These are phyloP conservation scores for Rhagium mordax DNA, from an alignment of 2,888 invertebrate species.

Conservation along the genomic window DNA sequence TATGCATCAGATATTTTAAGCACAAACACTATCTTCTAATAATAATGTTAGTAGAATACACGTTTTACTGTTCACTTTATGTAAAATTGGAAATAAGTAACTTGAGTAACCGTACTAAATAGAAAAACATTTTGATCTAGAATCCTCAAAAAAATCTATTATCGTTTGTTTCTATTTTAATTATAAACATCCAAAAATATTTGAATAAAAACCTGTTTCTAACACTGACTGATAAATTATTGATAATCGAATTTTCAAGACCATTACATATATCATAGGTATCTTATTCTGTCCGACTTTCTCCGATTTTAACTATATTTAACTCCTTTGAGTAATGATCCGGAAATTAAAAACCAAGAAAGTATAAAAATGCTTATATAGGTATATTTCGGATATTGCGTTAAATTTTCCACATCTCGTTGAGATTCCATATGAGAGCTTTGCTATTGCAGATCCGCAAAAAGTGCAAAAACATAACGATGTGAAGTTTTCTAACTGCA, in stretches of 20 bases:
- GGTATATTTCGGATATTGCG: not conserved
- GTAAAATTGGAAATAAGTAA: too few species aligned
- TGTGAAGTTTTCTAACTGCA: not conserved
- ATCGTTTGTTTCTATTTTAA: too few species aligned
- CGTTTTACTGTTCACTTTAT: too few species aligned
- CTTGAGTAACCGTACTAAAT: too few species aligned
- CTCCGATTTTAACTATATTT: constrained; percentile 14
- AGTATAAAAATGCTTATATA: constrained; percentile 19
- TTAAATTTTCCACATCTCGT: constrained; percentile 7
- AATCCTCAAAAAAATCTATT: not conserved
- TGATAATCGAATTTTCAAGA: not conserved
- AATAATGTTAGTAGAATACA: too few species aligned
- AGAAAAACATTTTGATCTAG: too few species aligned
- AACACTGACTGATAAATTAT: constrained; percentile 13
- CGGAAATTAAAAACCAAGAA: constrained; percentile 9
- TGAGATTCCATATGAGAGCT: not conserved
- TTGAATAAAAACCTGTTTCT: constrained; percentile 2
- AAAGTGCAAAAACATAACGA: not conserved
- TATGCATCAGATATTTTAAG: too few species aligned
- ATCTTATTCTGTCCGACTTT: constrained; percentile 11
- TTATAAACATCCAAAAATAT: too few species aligned
- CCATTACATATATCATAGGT: constrained; percentile 1
- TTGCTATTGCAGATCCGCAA: not conserved
- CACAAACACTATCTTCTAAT: too few species aligned
- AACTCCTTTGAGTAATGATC: constrained; percentile 13